Evolutionary conservation across 2,888 invertebrate species (phyloP), one percentile per base, ranked within the genome.

Genomic region (Synanthedon vespiformis): DNA sequence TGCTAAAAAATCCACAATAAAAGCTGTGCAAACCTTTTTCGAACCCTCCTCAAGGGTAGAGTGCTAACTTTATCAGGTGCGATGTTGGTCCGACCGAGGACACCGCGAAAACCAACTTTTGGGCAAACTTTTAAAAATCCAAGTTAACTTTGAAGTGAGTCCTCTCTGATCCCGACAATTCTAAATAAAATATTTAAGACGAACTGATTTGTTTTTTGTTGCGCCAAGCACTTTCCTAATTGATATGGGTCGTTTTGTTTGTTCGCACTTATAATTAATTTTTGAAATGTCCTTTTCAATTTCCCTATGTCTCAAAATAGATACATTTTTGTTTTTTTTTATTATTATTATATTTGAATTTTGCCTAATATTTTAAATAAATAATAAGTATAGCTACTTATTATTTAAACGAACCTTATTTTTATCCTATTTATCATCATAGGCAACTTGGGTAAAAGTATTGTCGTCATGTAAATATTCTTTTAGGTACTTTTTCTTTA

Each of bases 41-140:
- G 70, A 82, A 80, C 81, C 83, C 80, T 77, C 74, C 69, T 80
- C 82, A 81, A 79, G 83, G 82, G 80, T 80, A 76, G 75, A 80
- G 82, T 81, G 77, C 78, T 77, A 70, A 79, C 81, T 78, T 85
- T 85, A 84, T 80, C 79, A 77, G 81, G 79, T 80, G 77, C 75
- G 73, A 78, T 72, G 67, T 74, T 68, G 74, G 74, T 74, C 74
- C 70, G 70, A 69, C 27, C n/a, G 14, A 68, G 72, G 71, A 69
- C 68, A 72, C 74, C 71, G 73, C 72, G 67, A 63, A 61, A 63
- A 69, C 69, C 18, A 83, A 83, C 77, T 80, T 84, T 70, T 59
- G 57, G 64, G 64, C 70, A 74, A 86, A 86, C 80, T 86, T 87
- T 84, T 85, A 83, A 86, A 86, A 86, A 85, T 78, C 81, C 67